Evolutionary conservation across 2,113 vertebrate genomes (phyloP).

Genomic region (Lepus americanus): DNA sequence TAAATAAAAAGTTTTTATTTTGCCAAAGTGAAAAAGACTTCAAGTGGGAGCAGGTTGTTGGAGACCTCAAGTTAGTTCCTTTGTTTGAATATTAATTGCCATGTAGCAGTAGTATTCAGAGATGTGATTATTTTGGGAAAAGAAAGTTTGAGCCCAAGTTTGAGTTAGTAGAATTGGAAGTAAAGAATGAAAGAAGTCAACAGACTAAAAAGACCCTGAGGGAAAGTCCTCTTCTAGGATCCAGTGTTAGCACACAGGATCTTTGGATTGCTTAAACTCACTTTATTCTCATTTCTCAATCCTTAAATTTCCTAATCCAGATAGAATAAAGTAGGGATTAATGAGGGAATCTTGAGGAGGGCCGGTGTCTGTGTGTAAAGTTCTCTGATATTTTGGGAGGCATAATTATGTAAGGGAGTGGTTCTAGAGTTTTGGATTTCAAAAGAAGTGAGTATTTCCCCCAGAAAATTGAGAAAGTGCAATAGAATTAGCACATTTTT

Average conservation of each 20-base stretch:
- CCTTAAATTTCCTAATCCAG: slow-evolving; percentile 38
- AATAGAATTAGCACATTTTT: background rate
- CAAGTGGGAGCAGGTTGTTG: slow-evolving; percentile 6
- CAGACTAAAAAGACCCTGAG: background rate
- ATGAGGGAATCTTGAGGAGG: background rate
- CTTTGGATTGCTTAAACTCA: slow-evolving; percentile 45
- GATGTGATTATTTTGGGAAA: slow-evolving; percentile 16
- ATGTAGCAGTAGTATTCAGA: slow-evolving; percentile 17
- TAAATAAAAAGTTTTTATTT: slow-evolving; percentile 46
- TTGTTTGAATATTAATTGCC: slow-evolving; percentile 49
- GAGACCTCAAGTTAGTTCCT: background rate
- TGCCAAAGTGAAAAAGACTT: slow-evolving; percentile 6
- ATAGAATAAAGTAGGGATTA: slow-evolving; percentile 27
- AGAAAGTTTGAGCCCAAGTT: background rate
- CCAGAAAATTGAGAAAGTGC: background rate
- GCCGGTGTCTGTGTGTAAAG: background rate
- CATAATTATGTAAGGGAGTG: slow-evolving; percentile 39
- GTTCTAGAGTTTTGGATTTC: slow-evolving; percentile 50
- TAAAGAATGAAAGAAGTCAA: slow-evolving; percentile 58
- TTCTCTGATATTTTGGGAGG: slow-evolving; percentile 44
- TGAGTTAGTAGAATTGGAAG: slow-evolving; percentile 17
- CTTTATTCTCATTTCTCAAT: slow-evolving; percentile 53
- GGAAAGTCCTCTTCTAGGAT: background rate
- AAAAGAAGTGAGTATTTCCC: background rate
- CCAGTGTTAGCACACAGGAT: background rate